Conservation (phyloP, 2,888 invertebrate genomes). For the Pinctada fucata region DNA sequence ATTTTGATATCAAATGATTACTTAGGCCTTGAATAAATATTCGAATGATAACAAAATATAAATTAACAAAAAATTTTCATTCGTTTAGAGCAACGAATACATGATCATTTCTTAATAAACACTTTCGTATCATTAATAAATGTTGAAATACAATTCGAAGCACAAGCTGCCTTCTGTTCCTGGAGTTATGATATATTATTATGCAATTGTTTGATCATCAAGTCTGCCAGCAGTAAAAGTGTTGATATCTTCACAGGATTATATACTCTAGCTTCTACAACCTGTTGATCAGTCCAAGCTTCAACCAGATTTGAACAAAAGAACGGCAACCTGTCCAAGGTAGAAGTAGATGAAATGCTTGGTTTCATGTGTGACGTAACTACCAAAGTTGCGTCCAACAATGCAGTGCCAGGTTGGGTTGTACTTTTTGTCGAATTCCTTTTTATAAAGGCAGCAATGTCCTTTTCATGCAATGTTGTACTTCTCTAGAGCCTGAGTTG, state of each 20-base stretch:
- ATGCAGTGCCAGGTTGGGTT: conserved; percentile 99
- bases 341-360: conserved; percentile 99
- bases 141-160: neutral
- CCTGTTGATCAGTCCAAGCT: neutral
- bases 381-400: conserved; percentile 98
- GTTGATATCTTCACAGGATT: neutral
- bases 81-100: no score
- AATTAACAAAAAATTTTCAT: neutral
- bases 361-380: conserved; percentile 86
- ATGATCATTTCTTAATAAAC: no score
- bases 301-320: conserved; percentile 98
- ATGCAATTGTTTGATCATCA: neutral
- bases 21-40: neutral
- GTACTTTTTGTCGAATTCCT: conserved; percentile 99
- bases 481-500: conserved; percentile 98
- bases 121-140: no score
- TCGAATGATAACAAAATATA: conserved; percentile 1
- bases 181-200: neutral
- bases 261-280: neutral
- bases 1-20: no score
- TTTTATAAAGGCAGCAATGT: conserved; percentile 99
- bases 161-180: conserved; percentile 1
- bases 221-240: neutral
- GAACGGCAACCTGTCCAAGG: conserved; percentile 97
- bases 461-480: conserved; percentile 99